phyloP scores from a whole-genome alignment of 2,113 vertebrate genomes.

The Burhinus oedicnemus region DNA sequence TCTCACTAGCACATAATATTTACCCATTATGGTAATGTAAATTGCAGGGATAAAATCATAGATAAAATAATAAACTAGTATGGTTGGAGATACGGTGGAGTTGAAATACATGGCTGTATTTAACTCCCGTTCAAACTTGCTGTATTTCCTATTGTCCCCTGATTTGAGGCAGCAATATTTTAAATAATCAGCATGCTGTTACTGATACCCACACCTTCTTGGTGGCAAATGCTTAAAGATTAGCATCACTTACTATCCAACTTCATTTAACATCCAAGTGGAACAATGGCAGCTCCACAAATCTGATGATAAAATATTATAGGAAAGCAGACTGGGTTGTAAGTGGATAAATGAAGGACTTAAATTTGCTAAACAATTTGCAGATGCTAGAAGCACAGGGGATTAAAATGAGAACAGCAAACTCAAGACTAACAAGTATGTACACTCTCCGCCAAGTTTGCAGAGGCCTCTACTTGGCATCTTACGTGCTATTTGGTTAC shows the following conservation, averaged over 20 bases:
- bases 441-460: constrained; percentile 8
- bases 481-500: constrained; percentile 29
- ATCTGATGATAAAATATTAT: background rate
- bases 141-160: background rate
- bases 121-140: background rate
- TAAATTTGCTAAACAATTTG: constrained; percentile 47
- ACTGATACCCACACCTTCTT: background rate
- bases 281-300: background rate
- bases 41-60: background rate
- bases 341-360: constrained; percentile 30
- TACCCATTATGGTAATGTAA: background rate
- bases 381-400: constrained; percentile 29
- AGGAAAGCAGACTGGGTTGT: background rate
- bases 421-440: background rate
- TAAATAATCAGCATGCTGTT: background rate
- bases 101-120: background rate
- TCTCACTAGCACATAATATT: background rate
- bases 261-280: background rate
- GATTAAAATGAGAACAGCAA: constrained; percentile 50
- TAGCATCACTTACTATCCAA: background rate
- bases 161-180: background rate
- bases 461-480: constrained; percentile 56
- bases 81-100: background rate
- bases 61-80: background rate
- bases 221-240: background rate